Evolutionary conservation across 2,113 vertebrate genomes (phyloP), one percentile per base, ranked within the genome.

Genomic region (Dipodomys spectabilis): DNA sequence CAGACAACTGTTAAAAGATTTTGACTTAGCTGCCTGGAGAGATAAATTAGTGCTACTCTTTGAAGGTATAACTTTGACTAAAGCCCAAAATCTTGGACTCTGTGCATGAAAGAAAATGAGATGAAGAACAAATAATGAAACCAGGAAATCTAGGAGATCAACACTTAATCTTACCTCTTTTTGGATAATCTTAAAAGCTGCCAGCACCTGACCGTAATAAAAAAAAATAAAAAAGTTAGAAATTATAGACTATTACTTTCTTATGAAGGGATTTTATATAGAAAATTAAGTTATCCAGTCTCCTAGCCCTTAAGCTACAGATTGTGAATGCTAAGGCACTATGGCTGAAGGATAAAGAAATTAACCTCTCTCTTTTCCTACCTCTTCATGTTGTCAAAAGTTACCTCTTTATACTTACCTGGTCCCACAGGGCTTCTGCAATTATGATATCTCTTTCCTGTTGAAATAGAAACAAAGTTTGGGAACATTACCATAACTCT

Each of bases 161-260:
- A 71, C 87, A 84, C 88, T 90, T 91, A 94, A 94, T 67, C 92
- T 96, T 32, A 95, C 94, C 94, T 97, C 95, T 3, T 95, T 92
- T 73, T 96, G 96, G 92, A 97, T 96, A 79, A 94, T 79, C 60
- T 60, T 97, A 94, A 96, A 96, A 82, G 94, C 92, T 32, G 30
- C 87, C 80, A 92, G 62, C 22, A 96, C 95, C 96, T 96, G 88
- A 88, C 8, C 85, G 15, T 57, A 53, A 88, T 79, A 68, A 71
- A 11, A 69, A 87, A 88, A 95, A 27, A 75, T 18, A 64, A 19
- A 65, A 82, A 93, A 79, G 75, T 86, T 93, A 94, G 57, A 62
- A 64, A 62, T 73, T 80, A 69, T 5, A 90, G 30, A 27, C 2
- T 27, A 32, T 83, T 4, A 65, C 45, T 86, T 93, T 69, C 45